Conservation (phyloP, 2,888 invertebrate genomes). For the Druceiella hillmani region DNA sequence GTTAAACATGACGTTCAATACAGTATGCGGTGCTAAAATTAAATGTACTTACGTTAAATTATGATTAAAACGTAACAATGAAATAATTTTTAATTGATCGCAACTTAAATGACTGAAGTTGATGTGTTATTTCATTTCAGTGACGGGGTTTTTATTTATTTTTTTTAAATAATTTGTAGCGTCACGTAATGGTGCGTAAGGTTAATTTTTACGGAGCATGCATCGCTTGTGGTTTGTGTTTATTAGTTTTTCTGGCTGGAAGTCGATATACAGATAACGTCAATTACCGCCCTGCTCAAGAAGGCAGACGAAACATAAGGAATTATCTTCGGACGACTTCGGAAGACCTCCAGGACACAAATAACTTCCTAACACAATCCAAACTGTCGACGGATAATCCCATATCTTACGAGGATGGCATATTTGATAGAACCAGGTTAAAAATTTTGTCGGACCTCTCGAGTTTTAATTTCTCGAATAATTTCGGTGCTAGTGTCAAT, state of each 20-base stretch:
- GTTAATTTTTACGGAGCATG: conserved; percentile 50
- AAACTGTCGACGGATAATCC: too few species aligned
- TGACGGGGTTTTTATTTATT: too few species aligned
- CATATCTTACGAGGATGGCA: too few species aligned
- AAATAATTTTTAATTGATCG: too few species aligned
- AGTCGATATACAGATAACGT: conserved; percentile 52
- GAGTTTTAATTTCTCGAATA: conserved; percentile 34
- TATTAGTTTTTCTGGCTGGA: conserved; percentile 49
- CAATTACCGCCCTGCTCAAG: conserved; percentile 43
- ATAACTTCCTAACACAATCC: too few species aligned
- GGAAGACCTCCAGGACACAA: conserved; percentile 50
- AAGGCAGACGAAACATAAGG: conserved; percentile 40
- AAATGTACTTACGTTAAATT: too few species aligned
- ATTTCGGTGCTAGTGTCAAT: conserved; percentile 34
- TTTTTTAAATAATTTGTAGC: too few species aligned
- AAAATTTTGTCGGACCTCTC: conserved; percentile 40
- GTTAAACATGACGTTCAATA: too few species aligned
- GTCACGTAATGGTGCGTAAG: conserved; percentile 51
- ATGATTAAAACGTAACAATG: too few species aligned
- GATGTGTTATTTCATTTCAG: too few species aligned
- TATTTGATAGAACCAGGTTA: conserved; percentile 37
- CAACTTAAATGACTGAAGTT: too few species aligned
- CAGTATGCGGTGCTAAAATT: too few species aligned
- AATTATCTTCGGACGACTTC: conserved; percentile 59
- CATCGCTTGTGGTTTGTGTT: conserved; percentile 49